Base-by-base conservation (phyloP, 2,113 vertebrate genomes). In the Mellivora capensis region DNA sequence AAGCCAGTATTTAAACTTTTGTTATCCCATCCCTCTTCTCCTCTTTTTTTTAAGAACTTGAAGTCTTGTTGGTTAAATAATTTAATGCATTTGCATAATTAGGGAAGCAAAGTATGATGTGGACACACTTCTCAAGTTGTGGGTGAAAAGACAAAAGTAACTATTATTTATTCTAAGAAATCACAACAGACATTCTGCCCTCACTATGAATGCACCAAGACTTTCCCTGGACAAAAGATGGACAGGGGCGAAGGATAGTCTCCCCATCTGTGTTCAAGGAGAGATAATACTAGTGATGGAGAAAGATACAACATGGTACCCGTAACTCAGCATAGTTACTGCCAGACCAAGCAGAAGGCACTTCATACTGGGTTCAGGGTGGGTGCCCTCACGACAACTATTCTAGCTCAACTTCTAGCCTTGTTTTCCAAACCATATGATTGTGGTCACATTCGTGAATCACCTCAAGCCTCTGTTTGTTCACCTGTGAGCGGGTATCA, bases 1-100 rank as follows among this genome's bases (percentile, higher is more conserved):
- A 90, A 81, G 3, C 20, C 42, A 93, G 64, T 81, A 79, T 89
- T 84, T 82, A 93, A 91, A 72, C 3, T 44, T 80, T 64, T 71
- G 74, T 83, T 93, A 83, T 91, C 39, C 7, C 49, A n/a, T 47
- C 31, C 1, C 0, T 10, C 29, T 2, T 72, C 9, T 80, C 20
- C 20, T 57, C 18, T 67, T 79, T 17, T 31, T 47, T 31, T 4
- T 57, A 31, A 83, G 23, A 3, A 52, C 11, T 49, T 91, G 18
- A 49, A 90, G 15, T 7, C 4, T 69, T 11, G 29, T 37, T 4
- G 47, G 20, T 97, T 90, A 62, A 79, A 29, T 96, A 14, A 71
- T 21, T 57, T 71, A 71, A 85, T 71, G 11, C 11, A 72, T 23
- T 80, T 44, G 21, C 42, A 62, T 9, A 12, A n/a, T 27, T 47